These are phyloP conservation scores for Cheilosia pagana DNA, from an alignment of 2,888 invertebrate species.

Conservation along the genomic window DNA sequence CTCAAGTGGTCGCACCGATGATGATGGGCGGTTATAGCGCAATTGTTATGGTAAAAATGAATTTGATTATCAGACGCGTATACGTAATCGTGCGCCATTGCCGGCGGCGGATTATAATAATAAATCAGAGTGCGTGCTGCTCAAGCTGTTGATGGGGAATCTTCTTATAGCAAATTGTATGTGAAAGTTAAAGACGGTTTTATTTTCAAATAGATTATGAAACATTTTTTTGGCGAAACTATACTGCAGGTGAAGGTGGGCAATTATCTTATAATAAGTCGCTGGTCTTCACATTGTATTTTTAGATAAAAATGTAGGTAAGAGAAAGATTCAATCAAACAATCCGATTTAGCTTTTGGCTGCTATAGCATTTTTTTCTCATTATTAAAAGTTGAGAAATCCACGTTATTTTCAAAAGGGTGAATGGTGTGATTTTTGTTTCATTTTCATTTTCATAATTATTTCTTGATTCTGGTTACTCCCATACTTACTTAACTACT, in stretches of 20 bases:
- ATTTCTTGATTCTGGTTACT: too few relatives aligned
- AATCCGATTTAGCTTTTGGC: too few relatives aligned
- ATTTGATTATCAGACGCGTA: conserved; percentile 35
- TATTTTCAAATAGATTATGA: background rate
- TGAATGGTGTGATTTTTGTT: too few relatives aligned
- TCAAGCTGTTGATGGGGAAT: conserved; percentile 9
- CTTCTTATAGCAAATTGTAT: conserved; percentile 1
- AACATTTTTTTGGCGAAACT: background rate
- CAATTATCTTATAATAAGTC: background rate
- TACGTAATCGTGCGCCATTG: background rate
- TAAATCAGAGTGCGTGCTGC: conserved; percentile 12
- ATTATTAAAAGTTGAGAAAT: too few relatives aligned
- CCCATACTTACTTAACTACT: too few relatives aligned
- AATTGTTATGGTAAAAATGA: conserved; percentile 21
- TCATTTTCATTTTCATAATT: too few relatives aligned
- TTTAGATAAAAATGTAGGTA: too few relatives aligned
- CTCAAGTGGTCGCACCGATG: background rate
- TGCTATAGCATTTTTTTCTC: too few relatives aligned
- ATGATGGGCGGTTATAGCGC: background rate
- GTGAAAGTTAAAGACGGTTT: conserved; percentile 16
- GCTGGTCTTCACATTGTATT: background rate
- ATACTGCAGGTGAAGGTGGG: background rate
- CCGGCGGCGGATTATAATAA: conserved; percentile 11
- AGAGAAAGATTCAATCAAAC: too few relatives aligned
- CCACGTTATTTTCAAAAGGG: too few relatives aligned